These are phyloP conservation scores for Propithecus coquereli DNA, from an alignment of 2,113 vertebrate species.

Conservation along the genomic window DNA sequence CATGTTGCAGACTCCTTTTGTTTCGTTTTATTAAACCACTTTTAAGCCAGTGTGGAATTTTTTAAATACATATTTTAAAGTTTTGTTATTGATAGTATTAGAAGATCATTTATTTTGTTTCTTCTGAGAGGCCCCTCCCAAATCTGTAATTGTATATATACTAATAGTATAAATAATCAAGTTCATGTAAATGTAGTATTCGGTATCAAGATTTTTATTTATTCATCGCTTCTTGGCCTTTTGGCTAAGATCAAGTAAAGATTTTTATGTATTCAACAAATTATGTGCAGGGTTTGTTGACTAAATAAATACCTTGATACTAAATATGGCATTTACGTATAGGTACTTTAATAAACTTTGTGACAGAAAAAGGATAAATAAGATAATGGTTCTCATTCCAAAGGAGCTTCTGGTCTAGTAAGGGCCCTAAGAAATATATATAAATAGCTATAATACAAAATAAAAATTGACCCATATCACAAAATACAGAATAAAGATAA, in stretches of 20 bases:
- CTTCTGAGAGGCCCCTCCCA: not conserved
- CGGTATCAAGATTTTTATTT: not conserved
- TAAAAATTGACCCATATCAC: slow-evolving; percentile 3
- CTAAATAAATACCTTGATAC: not conserved
- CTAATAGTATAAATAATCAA: not conserved
- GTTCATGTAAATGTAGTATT: slow-evolving; percentile 11
- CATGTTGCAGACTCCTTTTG: slow-evolving; percentile 3
- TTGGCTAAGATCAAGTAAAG: too few relatives aligned
- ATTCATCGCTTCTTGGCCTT: too few relatives aligned
- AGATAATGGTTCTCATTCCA: not conserved
- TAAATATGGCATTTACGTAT: not conserved
- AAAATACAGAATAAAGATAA: not conserved
- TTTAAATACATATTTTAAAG: slow-evolving; percentile 31
- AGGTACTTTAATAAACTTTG: not conserved
- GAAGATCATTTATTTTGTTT: slow-evolving; percentile 26
- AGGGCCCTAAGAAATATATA: not conserved
- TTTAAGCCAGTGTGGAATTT: slow-evolving; percentile 3
- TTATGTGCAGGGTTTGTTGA: not conserved
- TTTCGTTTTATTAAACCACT: not conserved
- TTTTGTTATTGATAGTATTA: slow-evolving; percentile 32
- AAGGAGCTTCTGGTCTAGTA: not conserved
- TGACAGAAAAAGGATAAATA: not conserved
- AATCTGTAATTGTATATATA: not conserved
- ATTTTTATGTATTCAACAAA: not conserved
- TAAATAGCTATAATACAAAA: not conserved